Conservation (phyloP, 2,888 invertebrate species). For the Cabera pusaria region DNA sequence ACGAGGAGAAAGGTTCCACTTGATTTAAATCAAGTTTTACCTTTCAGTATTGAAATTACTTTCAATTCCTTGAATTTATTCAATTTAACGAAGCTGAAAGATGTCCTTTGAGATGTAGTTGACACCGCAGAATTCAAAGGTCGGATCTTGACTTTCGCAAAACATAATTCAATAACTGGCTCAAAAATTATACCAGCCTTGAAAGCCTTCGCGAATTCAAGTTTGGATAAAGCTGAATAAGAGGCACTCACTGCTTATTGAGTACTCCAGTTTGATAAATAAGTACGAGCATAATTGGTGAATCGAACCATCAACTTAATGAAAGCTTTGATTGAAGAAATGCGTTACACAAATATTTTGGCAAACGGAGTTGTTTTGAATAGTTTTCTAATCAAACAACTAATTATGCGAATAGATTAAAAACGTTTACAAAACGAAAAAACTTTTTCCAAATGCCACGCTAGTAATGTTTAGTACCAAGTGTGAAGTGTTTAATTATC, state of each 20-base stretch:
- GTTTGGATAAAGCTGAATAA: conserved; percentile 16
- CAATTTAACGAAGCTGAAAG: conserved; percentile 46
- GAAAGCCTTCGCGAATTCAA: conserved; percentile 15
- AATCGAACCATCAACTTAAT: no score
- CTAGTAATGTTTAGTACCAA: no score
- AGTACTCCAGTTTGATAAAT: conserved; percentile 21
- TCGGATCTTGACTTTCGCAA: conserved; percentile 34
- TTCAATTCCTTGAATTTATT: conserved; percentile 40
- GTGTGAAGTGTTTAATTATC: no score
- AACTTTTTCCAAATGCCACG: no score
- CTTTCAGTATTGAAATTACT: conserved; percentile 24
- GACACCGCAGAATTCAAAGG: conserved; percentile 38
- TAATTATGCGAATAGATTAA: no score
- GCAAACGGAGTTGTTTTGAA: no score
- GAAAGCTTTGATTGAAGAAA: no score
- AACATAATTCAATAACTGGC: conserved; percentile 43
- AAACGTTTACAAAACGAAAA: no score
- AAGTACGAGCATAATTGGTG: conserved; percentile 16
- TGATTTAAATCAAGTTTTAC: conserved; percentile 32
- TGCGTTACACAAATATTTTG: no score
- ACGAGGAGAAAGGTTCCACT: conserved; percentile 13
- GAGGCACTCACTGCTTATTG: conserved; percentile 15
- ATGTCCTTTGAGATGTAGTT: conserved; percentile 42
- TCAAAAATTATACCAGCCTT: conserved; percentile 23
- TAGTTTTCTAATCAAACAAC: no score